Conservation (phyloP, 2,113 vertebrate genomes). For the Epinephelus cyanopodus region DNA sequence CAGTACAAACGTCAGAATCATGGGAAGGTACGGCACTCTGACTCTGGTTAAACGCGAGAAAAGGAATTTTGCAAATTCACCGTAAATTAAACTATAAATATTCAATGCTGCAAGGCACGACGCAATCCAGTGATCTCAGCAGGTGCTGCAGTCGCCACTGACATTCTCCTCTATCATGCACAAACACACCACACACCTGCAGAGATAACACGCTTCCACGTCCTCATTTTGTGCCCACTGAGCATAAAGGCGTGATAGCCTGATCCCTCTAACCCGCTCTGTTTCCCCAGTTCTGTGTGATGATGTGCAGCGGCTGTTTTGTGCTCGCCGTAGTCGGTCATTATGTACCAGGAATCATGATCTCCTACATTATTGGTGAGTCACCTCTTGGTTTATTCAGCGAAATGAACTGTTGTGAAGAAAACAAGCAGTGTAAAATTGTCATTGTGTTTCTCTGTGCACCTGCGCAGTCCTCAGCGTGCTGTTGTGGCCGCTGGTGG, state of each 20-base stretch:
- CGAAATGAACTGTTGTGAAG: background rate
- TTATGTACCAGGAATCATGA: constrained; percentile 99
- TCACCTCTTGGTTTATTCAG: constrained; percentile 42
- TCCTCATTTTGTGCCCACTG: background rate
- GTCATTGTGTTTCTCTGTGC: background rate
- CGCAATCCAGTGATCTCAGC: background rate
- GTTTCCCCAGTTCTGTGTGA: constrained; percentile 90
- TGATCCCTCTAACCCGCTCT: background rate
- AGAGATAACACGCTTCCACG: background rate
- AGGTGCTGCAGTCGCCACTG: background rate
- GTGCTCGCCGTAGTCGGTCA: constrained; percentile 91
- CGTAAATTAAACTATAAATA: background rate
- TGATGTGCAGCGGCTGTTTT: constrained; percentile 92
- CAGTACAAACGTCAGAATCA: constrained; percentile 97
- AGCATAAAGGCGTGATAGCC: background rate
- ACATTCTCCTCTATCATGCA: background rate
- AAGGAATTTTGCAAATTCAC: background rate
- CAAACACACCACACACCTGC: constrained; percentile 17
- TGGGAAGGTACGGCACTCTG: constrained; percentile 86
- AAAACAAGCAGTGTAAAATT: background rate
- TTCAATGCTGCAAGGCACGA: background rate
- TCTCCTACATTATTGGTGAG: constrained; percentile 98
- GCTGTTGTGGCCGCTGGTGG: constrained; percentile 96
- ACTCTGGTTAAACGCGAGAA: background rate
- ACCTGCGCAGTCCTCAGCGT: constrained; percentile 91